Evolutionary conservation across 2,797 vertebrate genomes (phyloP), one percentile per base, ranked within the genome.

Genomic region (Sebastolobus altivelis): DNA sequence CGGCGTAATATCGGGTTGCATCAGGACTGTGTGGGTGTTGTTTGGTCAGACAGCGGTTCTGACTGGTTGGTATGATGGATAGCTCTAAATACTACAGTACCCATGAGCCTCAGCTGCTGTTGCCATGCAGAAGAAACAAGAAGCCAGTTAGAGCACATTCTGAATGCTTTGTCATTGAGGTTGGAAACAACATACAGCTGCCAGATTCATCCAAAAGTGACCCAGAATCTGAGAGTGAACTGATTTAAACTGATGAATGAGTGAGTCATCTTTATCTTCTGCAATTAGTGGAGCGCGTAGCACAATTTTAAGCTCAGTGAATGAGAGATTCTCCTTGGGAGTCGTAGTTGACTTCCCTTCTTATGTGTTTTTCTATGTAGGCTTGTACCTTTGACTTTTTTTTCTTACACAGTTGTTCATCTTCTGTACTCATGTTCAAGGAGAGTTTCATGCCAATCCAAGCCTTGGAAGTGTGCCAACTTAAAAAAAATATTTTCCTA

Each of bases 91-190:
- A 29, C 60, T 37, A n/a, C 20, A 37, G 12, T 52, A 49, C 22
- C 12, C 27, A 10, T 33, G 58, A 77, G 29, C 25, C 40, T 55
- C 49, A 0, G 38, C 65, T 60, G 73, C 55, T 76, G 56, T 82
- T 58, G n/a, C 65, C 70, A 52, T 68, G 58, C 52, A 46, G 54
- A 79, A 60, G 4, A 80, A 43, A 65, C n/a, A 22, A 25, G 35
- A 31, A 80, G 37, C 20, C 20, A 54, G 22, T 9, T 13, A 31
- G 12, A 61, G 2, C 27, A 18, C 35, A 63, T 16, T 65, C 31
- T 49, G 8, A 60, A 65, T 69, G 49, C 5, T 72, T 74, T 63
- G 31, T 27, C 14, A 14, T n/a, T 22, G 35, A 0, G 12, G 4
- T 61, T 43, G 58, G 22, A 66, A 66, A 27, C 25, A 4, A 63